A percentile compares a stretch with the other conserved stretches of the same genome.
These are phyloP conservation scores for Standfussiana lucernea DNA, from an alignment of 2,888 invertebrate genomes.

Conservation along the genomic window DNA sequence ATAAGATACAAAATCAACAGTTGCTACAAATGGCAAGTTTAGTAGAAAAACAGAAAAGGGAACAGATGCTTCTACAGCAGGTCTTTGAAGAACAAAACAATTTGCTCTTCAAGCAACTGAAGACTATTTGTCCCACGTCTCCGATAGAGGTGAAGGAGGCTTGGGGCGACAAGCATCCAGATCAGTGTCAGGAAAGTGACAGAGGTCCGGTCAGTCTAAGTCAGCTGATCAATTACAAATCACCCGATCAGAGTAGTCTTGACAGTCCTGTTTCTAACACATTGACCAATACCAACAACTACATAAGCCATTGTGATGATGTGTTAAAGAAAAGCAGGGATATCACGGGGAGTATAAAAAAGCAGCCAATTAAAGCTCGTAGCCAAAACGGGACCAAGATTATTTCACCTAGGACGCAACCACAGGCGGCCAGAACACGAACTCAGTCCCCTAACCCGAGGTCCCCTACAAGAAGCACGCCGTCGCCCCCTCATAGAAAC, in stretches of 20 bases:
- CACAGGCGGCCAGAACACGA: slow-evolving; percentile 74
- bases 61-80: slow-evolving; percentile 91
- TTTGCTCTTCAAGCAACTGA: slow-evolving; percentile 88
- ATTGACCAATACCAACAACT: slow-evolving; percentile 82
- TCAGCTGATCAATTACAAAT: slow-evolving; percentile 82
- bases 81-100: slow-evolving; percentile 93
- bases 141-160: slow-evolving; percentile 82
- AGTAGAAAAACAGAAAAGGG: slow-evolving; percentile 92
- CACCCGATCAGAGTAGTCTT: slow-evolving; percentile 67
- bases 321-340: slow-evolving; percentile 83
- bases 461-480: slow-evolving; percentile 61
- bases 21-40: slow-evolving; percentile 91
- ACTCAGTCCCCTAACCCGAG: slow-evolving; percentile 76
- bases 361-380: slow-evolving; percentile 62
- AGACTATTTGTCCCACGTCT: slow-evolving; percentile 84
- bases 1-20: slow-evolving; percentile 92
- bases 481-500: slow-evolving; percentile 70
- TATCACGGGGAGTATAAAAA: slow-evolving; percentile 81
- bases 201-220: slow-evolving; percentile 86
- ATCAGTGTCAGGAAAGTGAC: slow-evolving; percentile 61
- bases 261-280: slow-evolving; percentile 77
- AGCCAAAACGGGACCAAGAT: slow-evolving; percentile 65
- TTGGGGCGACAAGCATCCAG: slow-evolving; percentile 79
- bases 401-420: slow-evolving; percentile 64
- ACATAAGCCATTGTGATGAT: slow-evolving; percentile 81